Conservation (phyloP, 2,888 invertebrate genomes). For the Xestia rhomboidea region DNA sequence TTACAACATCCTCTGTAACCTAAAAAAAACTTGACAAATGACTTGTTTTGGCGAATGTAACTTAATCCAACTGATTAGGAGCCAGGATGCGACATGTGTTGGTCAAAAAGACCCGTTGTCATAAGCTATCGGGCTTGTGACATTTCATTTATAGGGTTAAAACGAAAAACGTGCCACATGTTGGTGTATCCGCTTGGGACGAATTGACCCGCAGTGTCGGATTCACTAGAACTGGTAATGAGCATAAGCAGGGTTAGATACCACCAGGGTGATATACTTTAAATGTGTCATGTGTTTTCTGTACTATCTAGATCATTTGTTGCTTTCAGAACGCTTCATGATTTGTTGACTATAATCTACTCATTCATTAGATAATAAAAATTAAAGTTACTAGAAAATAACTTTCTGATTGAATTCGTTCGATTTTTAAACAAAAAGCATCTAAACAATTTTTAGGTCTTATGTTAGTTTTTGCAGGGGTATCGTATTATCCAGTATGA, state of each 20-base stretch:
- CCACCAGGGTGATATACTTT: too few relatives aligned
- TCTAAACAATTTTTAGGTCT: background rate
- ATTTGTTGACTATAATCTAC: background rate
- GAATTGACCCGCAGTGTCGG: conserved; percentile 56
- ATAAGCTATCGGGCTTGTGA: conserved; percentile 48
- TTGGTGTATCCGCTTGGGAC: conserved; percentile 57
- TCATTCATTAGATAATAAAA: background rate
- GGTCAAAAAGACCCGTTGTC: conserved; percentile 49
- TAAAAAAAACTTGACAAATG: conserved; percentile 52
- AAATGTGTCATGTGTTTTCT: conserved; percentile 12
- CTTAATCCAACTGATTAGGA: conserved; percentile 63
- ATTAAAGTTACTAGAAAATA: background rate
- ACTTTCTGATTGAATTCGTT: background rate
- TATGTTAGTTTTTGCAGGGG: background rate
- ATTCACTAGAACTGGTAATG: conserved; percentile 49
- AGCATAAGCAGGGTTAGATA: conserved; percentile 39
- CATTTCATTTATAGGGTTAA: conserved; percentile 60
- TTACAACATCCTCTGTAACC: conserved; percentile 29
- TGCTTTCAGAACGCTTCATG: background rate
- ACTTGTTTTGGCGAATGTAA: conserved; percentile 55
- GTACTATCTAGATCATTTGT: background rate
- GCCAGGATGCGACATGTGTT: conserved; percentile 62
- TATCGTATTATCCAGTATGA: background rate
- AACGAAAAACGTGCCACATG: conserved; percentile 54
- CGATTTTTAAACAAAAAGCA: background rate